Percentiles rank a stretch among this genome's conserved stretches.
Evolutionary conservation across 2,113 vertebrate genomes (phyloP).

Genomic region (Gracilinanus agilis): DNA sequence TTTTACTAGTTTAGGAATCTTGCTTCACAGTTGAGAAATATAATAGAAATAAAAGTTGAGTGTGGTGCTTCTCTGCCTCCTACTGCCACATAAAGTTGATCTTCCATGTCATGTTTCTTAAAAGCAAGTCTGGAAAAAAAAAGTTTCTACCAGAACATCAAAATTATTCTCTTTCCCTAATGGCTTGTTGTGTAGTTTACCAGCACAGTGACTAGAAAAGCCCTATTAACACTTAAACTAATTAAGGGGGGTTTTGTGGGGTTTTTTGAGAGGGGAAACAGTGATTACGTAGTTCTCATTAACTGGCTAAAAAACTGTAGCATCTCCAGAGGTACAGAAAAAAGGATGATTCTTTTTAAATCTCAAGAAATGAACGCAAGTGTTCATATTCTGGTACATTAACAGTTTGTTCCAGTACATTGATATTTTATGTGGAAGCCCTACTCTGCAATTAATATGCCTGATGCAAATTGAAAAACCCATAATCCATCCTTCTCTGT

Average conservation of each 20-base stretch:
- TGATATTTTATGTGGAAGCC: slow-evolving; percentile 88
- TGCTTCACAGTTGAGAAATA: slow-evolving; percentile 61
- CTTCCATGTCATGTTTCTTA: slow-evolving; percentile 82
- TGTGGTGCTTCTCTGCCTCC: slow-evolving; percentile 64
- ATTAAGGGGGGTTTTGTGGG: slow-evolving; percentile 80
- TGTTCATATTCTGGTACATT: slow-evolving; percentile 88
- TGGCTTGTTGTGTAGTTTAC: slow-evolving; percentile 79
- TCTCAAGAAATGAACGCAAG: slow-evolving; percentile 84
- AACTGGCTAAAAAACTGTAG: slow-evolving; percentile 70
- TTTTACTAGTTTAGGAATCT: slow-evolving; percentile 72
- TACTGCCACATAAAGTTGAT: slow-evolving; percentile 81
- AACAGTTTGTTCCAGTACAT: slow-evolving; percentile 90
- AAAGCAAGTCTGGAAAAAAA: slow-evolving; percentile 78
- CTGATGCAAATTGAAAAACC: slow-evolving; percentile 87
- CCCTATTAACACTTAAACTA: slow-evolving; percentile 82
- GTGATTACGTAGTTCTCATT: slow-evolving; percentile 80
- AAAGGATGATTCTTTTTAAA: slow-evolving; percentile 82
- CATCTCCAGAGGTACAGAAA: slow-evolving; percentile 75
- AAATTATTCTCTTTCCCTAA: slow-evolving; percentile 83
- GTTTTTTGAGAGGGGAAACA: slow-evolving; percentile 57
- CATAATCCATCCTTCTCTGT: slow-evolving; percentile 87
- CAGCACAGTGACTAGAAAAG: slow-evolving; percentile 80
- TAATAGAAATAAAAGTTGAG: slow-evolving; percentile 62
- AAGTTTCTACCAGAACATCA: slow-evolving; percentile 74
- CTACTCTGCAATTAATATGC: slow-evolving; percentile 89